Base-by-base conservation (phyloP, 2,888 invertebrate genomes). In the Lochmaea crataegi region DNA sequence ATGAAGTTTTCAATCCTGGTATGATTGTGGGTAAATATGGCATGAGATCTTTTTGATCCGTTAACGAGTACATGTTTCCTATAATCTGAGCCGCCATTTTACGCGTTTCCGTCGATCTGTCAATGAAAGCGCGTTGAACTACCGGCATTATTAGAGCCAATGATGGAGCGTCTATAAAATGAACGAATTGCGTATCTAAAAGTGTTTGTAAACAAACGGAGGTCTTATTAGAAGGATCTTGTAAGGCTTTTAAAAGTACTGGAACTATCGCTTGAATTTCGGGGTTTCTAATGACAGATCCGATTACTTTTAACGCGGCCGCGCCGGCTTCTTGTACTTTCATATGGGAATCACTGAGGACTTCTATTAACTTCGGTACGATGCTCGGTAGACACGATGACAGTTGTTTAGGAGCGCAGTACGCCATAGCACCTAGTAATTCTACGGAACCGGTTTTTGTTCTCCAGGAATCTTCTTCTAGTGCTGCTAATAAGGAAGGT, bases 51-150 rank as follows among this genome's bases (percentile, higher is more conserved):
- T 99, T 99, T 87, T 99, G 98, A 88, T 99, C 99, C 0, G 99
- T 99, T 61, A 99, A 89, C 1, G 98, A 98, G 88, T 99, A 99
- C 97, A 99, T 99, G 87, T 99, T 99, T 72, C 99, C 98, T 81
- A 99, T 98, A 85, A 99, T 99, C 89, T 99, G 98, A 3, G 98
- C 98, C 1, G 99, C 97, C 97, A 99, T 98, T 89, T 99, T 97
- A 81, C 99, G 91, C 0, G 98, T 99, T 88, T 99, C 99, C 0
- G 99, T 98, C 65, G 97, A 96, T 76, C 99, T 91, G 88, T 99
- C 99, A 88, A 97, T 94, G 88, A 99, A 99, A 11, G 99, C 98
- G 79, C 99, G 90, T 87, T 98, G 96, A 41, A 99, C 97, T 4
- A 99, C 98, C 0, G 99, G 99, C 99, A 99, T 99, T 83, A 99